Evolutionary conservation across 2,888 invertebrate species (phyloP), one percentile per base, ranked within the genome.

Genomic region (Carcina quercana): DNA sequence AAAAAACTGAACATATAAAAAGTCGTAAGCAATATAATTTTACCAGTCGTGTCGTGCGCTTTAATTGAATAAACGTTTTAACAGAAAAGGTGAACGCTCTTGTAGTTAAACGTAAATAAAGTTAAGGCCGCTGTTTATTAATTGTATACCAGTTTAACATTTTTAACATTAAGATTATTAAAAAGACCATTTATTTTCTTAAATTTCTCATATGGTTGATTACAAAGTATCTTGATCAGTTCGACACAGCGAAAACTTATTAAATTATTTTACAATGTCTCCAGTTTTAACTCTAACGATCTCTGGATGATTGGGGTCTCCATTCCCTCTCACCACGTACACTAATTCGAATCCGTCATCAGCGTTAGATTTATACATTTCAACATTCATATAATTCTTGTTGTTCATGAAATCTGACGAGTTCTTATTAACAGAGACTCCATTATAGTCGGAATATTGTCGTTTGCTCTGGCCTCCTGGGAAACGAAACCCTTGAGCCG

Each of bases 321-420:
- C 75, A 37, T 84, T 71, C 0, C 83, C 85, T 52, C 84, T 70
- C 0, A 85, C 67, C 17, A 85, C 57, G 27, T 84, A 85, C n/a
- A 84, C 63, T 20, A 22, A 15, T 29, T 29, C 29, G 13, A 22
- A 7, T 1, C 14, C 30, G 5, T 30, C 26, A n/a, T 28, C 31
- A 10, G 7, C 20, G n/a, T 19, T 8, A 7, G n/a, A 8, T 19
- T 3, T 17, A 10, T 28, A 19, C 1, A 5, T 19, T 6, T 13
- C 17, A 15, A 17, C 11, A 12, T 11, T 28, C 19, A 3, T 14
- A 12, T 28, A 10, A 7, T 12, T 4, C 7, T n/a, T 13, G 12
- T 19, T 19, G 19, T 28, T 12, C 12, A 19, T 28, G 8, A 19
- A 17, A 7, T 12, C 28, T 3, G 19, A 5, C 3, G 12, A 2